Base-by-base conservation (phyloP, 2,888 invertebrate species). In the Hartigia nigra region DNA sequence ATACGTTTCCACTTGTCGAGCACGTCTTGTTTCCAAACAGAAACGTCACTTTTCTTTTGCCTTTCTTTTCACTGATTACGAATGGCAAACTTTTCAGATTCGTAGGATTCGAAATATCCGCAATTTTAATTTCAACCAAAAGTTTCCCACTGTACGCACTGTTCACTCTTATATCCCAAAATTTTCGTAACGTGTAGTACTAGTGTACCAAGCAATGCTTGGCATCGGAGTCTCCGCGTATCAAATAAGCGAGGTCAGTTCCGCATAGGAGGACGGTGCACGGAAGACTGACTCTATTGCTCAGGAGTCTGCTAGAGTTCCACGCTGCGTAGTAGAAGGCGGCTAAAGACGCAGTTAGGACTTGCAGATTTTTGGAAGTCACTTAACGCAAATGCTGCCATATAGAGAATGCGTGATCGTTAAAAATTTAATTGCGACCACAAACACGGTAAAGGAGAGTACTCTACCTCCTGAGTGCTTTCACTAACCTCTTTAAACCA, bases 251-350 rank as follows among this genome's bases (percentile, higher is more conserved):
- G 83, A 82, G 84, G 84, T 85, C 84, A 85, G 85, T 85, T 85
- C 83, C 84, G 84, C 83, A 82, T 85, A 80, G 82, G 80, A 82
- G 84, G 78, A 81, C 82, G 81, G 84, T 81, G 79, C 81, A 81
- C 74, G 81, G 82, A 81, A 84, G 85, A 85, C 85, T 85, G 84
- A 81, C 79, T 82, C 80, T 32, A 34, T 75, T 75, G 37, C 77
- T 37, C 77, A 70, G 14, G 35, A 74, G 70, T 77, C 79, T 74
- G 79, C 74, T 70, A 77, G 75, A 55, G 74, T 31, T 75, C 69
- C 69, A 69, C 79, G 37, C 79, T 77, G 77, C 77, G 79, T 77
- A 75, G 79, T 77, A 75, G 77, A 74, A 79, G 77, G 77, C 55
- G 31, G 31, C n/a, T 35, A 23, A 34, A 72, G 72, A 34, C 72